Base-by-base conservation (phyloP, 2,797 vertebrate species). In the Sphaeramia orbicularis region DNA sequence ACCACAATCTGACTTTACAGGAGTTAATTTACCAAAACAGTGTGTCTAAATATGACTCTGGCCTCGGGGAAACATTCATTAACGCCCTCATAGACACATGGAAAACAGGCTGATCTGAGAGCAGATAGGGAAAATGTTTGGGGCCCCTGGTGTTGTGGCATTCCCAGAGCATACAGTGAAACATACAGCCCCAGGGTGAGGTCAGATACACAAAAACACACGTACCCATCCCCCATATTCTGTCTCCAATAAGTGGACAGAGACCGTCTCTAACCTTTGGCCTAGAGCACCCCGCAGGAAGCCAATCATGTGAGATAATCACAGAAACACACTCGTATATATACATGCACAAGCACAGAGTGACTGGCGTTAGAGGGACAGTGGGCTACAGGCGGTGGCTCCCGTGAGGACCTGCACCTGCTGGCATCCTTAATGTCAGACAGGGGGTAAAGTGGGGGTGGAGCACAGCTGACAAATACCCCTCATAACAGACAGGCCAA, bases 391-490 rank as follows among this genome's bases (percentile, higher is more conserved):
- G 61, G 58, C 64, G 13, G 45, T 0, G 10, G 57, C 76, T 88
- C 76, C 68, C 65, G 76, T 37, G 78, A 83, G 65, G 80, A 77
- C 56, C 83, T 77, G 89, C 93, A 95, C 93, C 94, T 95, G 94
- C 91, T 92, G 90, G 71, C 85, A 91, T 90, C 82, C 85, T 92
- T 93, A 90, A 91, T 58, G 74, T 85, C 70, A 85, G 59, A 83
- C 71, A 66, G 86, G 49, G 44, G 66, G 19, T 52, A 51, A 72
- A 30, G 69, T 36, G 61, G 45, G 62, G 60, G 57, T 12, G 63
- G 70, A 69, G 72, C 85, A 88, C 93, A 93, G 93, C 91, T 94
- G 92, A 92, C 89, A 89, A 87, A 90, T 86, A 75, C 68, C 76
- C 76, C 54, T 75, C 74, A 84, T 80, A 74, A 74, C 72, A 83